These are phyloP conservation scores for Atractosteus spatula DNA, from an alignment of 2,113 vertebrate species.

Conservation along the genomic window DNA sequence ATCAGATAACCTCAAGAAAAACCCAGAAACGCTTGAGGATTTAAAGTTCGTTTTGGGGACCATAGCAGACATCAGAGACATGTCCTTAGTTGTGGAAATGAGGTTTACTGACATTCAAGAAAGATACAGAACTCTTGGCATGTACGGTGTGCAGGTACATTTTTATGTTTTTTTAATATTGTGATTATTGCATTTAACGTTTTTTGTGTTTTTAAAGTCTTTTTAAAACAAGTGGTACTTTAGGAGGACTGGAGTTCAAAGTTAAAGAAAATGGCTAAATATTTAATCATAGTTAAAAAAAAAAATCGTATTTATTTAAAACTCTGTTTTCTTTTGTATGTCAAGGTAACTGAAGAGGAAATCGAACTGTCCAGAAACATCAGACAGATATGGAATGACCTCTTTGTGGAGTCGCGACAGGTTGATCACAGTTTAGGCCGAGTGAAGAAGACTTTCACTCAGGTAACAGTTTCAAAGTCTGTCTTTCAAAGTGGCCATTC, in stretches of 20 bases:
- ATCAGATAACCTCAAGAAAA: constrained; percentile 61
- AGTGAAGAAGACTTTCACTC: constrained; percentile 79
- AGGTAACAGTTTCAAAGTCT: constrained; percentile 57
- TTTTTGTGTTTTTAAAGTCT: neutral
- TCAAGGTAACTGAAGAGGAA: constrained; percentile 73
- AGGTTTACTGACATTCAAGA: constrained; percentile 77
- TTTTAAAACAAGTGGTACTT: too few species aligned
- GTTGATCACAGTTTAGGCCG: constrained; percentile 71
- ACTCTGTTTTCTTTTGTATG: neutral
- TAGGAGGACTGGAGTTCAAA: too few species aligned
- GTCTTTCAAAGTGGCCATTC: neutral
- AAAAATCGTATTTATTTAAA: neutral
- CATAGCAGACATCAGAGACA: constrained; percentile 72
- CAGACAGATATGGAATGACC: constrained; percentile 63
- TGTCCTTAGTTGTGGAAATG: constrained; percentile 79
- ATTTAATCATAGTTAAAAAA: too few species aligned
- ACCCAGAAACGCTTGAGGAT: constrained; percentile 73
- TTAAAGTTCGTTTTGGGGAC: constrained; percentile 81
- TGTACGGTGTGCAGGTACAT: constrained; percentile 77
- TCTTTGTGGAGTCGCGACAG: constrained; percentile 68
- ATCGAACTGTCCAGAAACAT: constrained; percentile 56
- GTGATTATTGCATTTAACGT: neutral
- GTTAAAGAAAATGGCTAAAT: too few species aligned
- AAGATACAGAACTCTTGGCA: constrained; percentile 79
- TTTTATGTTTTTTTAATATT: neutral